Evolutionary conservation across 2,888 invertebrate species (phyloP), one percentile per base, ranked within the genome.

Genomic region (Polyommatus iphigenia): DNA sequence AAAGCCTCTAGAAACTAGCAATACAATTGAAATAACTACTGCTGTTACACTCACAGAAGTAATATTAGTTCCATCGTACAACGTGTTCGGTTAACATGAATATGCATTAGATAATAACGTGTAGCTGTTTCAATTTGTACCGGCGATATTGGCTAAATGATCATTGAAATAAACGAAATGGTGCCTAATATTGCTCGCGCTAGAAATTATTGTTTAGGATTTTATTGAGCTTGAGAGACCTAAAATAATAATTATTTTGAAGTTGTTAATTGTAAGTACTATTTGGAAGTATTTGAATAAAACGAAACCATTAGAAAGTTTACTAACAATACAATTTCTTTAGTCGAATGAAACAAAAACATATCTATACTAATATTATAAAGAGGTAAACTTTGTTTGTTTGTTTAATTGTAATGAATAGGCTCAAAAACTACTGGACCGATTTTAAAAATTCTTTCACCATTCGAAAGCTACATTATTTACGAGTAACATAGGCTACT

Each of bases 131-230:
- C 41, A 72, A 72, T 72, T 41, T 72, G 36, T 41, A 72, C 36
- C 72, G 36, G 18, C 72, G 72, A 41, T 72, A 72, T 72, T 67
- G 67, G 67, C 67, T 41, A 46, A 73, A 73, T 72, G 41, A 73
- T 73, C 46, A 46, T 73, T 41, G 46, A 73, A 73, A 73, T 73
- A 73, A 41, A 73, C 73, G 73, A 73, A 73, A 73, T 20, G 24
- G 46, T 24, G 46, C 36, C 73, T 73, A 73, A 73, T 46, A 15
- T 73, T 46, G 73, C 73, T 20, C 20, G 20, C 29, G 36, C n/a
- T 54, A 77, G 59, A 57, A 75, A 32, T 78, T 77, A 76, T 76
- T 67, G 29, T 67, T 67, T 32, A 18, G 67, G 29, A 18, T 67
- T 67, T 67, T 32, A 67, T 67, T 29, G 29, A 6, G 29, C 29